Conservation (phyloP, 2,888 invertebrate genomes). For the Ectobius pallidus region DNA sequence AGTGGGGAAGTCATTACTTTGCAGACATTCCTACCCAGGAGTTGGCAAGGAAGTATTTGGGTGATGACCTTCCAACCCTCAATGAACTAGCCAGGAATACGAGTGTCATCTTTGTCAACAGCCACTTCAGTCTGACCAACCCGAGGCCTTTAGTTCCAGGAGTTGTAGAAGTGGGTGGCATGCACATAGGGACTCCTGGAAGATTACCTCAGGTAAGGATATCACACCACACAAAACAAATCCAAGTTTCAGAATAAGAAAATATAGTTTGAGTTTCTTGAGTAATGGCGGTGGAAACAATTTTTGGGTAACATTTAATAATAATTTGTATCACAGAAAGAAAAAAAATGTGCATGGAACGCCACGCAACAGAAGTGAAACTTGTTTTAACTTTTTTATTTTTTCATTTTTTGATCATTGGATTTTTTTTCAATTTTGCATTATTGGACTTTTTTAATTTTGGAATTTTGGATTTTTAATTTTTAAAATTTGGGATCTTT, state of each 20-base stretch:
- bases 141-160: slow-evolving; percentile 62
- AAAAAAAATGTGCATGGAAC: no score
- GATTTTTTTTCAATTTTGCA: no score
- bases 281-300: no score
- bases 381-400: background rate
- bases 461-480: no score
- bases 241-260: no score
- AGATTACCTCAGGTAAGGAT: slow-evolving; percentile 41
- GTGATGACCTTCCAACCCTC: slow-evolving; percentile 56
- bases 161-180: slow-evolving; percentile 67
- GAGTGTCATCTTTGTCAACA: slow-evolving; percentile 58
- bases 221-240: background rate
- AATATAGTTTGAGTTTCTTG: no score
- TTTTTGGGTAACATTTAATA: background rate
- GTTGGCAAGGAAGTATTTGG: slow-evolving; percentile 49
- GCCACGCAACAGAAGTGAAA: no score
- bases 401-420: background rate
- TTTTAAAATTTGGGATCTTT: no score
- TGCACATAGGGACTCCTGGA: slow-evolving; percentile 56
- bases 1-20: background rate
- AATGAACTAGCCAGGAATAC: slow-evolving; percentile 57
- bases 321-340: background rate
- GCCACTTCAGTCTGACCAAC: slow-evolving; percentile 57
- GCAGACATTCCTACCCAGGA: background rate
- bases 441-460: no score